Percentiles rank a stretch among this genome's conserved stretches.
phyloP scores from a whole-genome alignment of 1,140 invertebrate species.

The Vollenhovia emeryi region DNA sequence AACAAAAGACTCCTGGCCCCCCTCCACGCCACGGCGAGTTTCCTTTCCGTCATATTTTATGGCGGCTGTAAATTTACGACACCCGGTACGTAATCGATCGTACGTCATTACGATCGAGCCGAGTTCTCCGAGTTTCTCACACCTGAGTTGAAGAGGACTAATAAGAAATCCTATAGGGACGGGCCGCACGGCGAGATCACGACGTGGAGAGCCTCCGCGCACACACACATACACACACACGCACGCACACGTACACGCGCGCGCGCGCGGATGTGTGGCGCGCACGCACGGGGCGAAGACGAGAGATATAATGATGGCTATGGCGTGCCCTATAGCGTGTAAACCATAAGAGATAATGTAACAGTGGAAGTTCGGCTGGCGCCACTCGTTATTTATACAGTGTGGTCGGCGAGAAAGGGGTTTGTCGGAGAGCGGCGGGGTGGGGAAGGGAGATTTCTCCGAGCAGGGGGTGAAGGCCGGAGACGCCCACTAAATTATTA shows the following conservation, averaged over 20 bases:
- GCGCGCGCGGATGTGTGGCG: conserved; percentile 5
- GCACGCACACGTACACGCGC: conserved; percentile 23
- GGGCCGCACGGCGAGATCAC: conserved; percentile 55
- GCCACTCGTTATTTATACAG: conserved; percentile 82
- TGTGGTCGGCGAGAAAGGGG: conserved; percentile 56
- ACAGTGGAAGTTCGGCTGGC: conserved; percentile 79
- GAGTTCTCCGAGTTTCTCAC: conserved; percentile 71
- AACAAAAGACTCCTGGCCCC: background rate
- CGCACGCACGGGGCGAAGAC: conserved; percentile 43
- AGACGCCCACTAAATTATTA: conserved; percentile 84
- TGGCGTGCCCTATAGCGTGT: conserved; percentile 70
- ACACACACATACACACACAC: conserved; percentile 24
- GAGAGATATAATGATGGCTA: conserved; percentile 69
- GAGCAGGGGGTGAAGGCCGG: conserved; percentile 65
- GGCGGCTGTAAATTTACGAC: conserved; percentile 34
- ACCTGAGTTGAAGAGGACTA: conserved; percentile 70
- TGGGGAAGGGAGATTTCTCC: conserved; percentile 50
- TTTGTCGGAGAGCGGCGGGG: conserved; percentile 22
- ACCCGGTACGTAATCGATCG: conserved; percentile 71
- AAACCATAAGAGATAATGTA: conserved; percentile 75
- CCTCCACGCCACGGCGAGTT: background rate
- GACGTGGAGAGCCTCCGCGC: conserved; percentile 51
- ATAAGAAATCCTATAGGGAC: conserved; percentile 73
- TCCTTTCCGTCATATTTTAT: conserved; percentile 5
- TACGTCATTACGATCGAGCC: conserved; percentile 71